A percentile compares a stretch with the other conserved stretches of the same genome.
Evolutionary conservation across 2,797 vertebrate genomes (phyloP).

Genomic region (Luscinia megarhynchos): DNA sequence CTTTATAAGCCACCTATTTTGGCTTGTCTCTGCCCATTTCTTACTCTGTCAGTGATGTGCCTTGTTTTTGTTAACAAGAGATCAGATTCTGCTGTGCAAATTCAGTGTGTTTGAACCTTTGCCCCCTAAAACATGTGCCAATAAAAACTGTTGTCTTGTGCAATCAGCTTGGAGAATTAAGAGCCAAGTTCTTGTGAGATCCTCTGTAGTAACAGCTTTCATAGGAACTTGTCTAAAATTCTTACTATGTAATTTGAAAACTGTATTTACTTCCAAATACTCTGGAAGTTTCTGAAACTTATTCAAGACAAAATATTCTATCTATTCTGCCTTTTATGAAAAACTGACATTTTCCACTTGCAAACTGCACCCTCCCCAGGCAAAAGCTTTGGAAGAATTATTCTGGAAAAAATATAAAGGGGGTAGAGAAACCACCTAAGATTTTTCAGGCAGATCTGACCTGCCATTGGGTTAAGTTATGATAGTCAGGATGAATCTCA

Average conservation of each 20-base stretch:
- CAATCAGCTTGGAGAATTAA: neutral
- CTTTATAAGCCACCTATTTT: neutral
- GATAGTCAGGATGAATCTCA: neutral
- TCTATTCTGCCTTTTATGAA: neutral
- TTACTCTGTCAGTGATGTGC: neutral
- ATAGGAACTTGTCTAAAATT: neutral
- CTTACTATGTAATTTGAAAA: neutral
- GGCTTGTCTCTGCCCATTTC: neutral
- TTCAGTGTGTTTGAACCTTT: neutral
- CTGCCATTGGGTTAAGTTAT: accelerated
- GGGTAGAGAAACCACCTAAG: neutral
- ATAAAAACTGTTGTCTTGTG: conserved; percentile 1
- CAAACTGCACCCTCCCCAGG: neutral
- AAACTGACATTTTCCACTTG: neutral
- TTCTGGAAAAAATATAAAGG: neutral
- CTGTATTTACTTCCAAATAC: neutral
- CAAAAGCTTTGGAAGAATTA: neutral
- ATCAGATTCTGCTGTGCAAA: neutral
- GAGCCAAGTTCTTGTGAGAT: neutral
- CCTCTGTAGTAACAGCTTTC: neutral
- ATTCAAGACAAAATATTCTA: neutral
- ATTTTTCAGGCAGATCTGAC: neutral
- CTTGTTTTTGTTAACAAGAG: neutral
- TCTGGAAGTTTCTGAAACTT: neutral
- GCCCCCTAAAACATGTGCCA: neutral